Base-by-base conservation (phyloP, 2,797 vertebrate species). In the Cottoperca gobio region DNA sequence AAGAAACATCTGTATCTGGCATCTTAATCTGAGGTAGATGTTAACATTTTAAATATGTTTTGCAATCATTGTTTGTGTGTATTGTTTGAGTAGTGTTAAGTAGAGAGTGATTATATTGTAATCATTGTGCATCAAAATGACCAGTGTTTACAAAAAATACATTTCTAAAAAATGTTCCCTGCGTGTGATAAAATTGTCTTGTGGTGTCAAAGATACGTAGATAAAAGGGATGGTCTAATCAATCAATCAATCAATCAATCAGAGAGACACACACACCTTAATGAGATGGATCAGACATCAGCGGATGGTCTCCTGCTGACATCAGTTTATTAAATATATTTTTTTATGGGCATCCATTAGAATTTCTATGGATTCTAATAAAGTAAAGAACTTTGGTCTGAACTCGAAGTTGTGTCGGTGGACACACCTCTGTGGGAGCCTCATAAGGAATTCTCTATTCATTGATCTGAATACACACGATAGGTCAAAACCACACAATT, bases 121-220 rank as follows among this genome's bases (percentile, higher is more conserved):
- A 53, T 72, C 1, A 42, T 39, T 57, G 58, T 82, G 59, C 52
- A 72, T 84, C 54, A 70, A 6, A 74, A 58, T 66, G 35, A 40
- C 24, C 13, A 13, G 28, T 85, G 45, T 87, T 89, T 73, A 69
- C 58, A 93, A 93, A 93, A 93, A 94, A 94, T 75, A 71, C 14
- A 40, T 69, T 19, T 61, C 16, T 53, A 42, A 72, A n/a, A 81
- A 76, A 82, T 17, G 52, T 26, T 54, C 43, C 26, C 13, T 53
- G 59, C 43, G 69, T 70, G 40, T 73, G 26, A 28, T 35, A 5
- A 31, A 13, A 21, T 52, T 43, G 58, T 85, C 28, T 54, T n/a
- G 21, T 71, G 35, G 23, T 42, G 53, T 75, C 59, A 59, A 31
- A 75, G 35, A 23, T 10, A 31, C 3, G 63, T 28, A 8, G 12